Conservation (phyloP, 2,888 invertebrate genomes). For the Tethea ocularis region DNA sequence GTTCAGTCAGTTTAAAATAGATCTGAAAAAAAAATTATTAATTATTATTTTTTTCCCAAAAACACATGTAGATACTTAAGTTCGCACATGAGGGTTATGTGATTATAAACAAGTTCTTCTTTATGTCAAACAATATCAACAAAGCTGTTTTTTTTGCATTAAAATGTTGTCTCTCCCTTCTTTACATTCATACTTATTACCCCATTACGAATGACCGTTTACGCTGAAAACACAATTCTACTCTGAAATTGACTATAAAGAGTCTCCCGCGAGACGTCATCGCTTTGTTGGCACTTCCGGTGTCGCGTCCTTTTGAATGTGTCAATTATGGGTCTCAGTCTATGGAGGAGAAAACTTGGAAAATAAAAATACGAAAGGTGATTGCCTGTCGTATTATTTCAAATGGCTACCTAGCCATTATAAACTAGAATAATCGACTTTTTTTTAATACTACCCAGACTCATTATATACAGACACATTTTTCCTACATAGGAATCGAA, state of each 20-base stretch:
- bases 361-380: neutral
- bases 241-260: constrained; percentile 5
- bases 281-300: neutral
- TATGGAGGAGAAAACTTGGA: neutral
- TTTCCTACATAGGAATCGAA: too few relatives aligned
- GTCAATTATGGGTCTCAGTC: constrained; percentile 1
- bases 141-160: neutral
- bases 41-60: too few relatives aligned
- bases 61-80: too few relatives aligned
- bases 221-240: constrained; percentile 1
- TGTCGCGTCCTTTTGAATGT: neutral
- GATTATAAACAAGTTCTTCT: too few relatives aligned
- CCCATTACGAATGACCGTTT: constrained; percentile 1
- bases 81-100: too few relatives aligned
- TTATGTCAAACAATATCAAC: too few relatives aligned
- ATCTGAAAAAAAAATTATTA: too few relatives aligned
- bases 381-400: neutral
- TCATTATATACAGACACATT: too few relatives aligned
- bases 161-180: neutral
- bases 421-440: too few relatives aligned
- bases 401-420: too few relatives aligned
- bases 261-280: constrained; percentile 1
- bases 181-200: neutral
- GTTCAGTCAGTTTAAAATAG: too few relatives aligned
- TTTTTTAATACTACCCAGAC: too few relatives aligned